phyloP scores from a whole-genome alignment of 2,888 invertebrate genomes.

The Sphaerophoria rueppellii region DNA sequence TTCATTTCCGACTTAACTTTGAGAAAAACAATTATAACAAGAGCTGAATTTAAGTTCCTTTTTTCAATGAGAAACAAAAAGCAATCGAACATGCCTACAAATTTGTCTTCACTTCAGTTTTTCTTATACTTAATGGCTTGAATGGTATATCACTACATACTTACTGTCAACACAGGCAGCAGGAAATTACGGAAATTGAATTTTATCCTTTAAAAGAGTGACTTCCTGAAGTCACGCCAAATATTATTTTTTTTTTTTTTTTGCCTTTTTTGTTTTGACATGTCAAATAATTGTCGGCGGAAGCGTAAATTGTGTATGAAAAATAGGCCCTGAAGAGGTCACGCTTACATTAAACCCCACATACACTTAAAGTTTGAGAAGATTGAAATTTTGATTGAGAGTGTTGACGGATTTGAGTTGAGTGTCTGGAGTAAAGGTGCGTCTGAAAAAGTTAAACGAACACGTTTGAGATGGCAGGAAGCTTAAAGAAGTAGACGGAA shows the following conservation, averaged over 20 bases:
- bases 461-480: too few relatives aligned
- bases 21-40: not conserved
- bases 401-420: not conserved
- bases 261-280: slow-evolving; percentile 9
- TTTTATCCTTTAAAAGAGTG: slow-evolving; percentile 14
- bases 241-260: slow-evolving; percentile 26
- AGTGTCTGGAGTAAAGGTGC: not conserved
- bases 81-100: not conserved
- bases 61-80: not conserved
- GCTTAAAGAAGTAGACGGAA: too few relatives aligned
- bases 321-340: not conserved
- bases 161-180: slow-evolving; percentile 6
- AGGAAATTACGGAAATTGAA: slow-evolving; percentile 37
- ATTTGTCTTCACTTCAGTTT: not conserved
- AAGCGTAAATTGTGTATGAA: not conserved
- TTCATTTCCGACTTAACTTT: not conserved
- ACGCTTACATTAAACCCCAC: not conserved
- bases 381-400: not conserved
- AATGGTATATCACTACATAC: not conserved
- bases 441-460: too few relatives aligned
- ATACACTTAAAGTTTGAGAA: not conserved
- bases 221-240: slow-evolving; percentile 7
- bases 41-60: slow-evolving; percentile 1
- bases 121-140: not conserved
- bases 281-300: slow-evolving; percentile 15